Base-by-base conservation (phyloP, 2,797 vertebrate genomes). In the Rhabdomys pumilio region DNA sequence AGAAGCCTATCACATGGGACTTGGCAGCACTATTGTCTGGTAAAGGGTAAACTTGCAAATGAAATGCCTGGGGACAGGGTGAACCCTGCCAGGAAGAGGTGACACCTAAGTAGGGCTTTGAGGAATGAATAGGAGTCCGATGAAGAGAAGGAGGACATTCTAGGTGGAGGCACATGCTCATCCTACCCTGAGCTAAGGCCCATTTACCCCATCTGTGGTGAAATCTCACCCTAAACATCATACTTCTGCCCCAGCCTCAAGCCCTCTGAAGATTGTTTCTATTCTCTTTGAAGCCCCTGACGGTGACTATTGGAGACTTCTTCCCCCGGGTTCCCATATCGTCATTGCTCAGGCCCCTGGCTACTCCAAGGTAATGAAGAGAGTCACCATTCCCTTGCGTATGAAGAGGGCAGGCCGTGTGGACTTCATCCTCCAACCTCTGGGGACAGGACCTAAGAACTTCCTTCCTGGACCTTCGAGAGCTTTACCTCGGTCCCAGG, bases 261-360 rank as follows among this genome's bases (percentile, higher is more conserved):
- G 34, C 38, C 67, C 31, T 0, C 34, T 29, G 15, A 90, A 31
- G 19, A 29, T 20, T 2, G 0, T 6, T 20, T 29, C 19, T 75
- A 3, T 4, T 91, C 91, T 90, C 0, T 41, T 5, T 65, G 91
- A 89, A 99, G 99, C 99, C 97, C 99, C 99, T 0, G 98, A 99
- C 0, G 99, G 99, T 4, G 99, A 99, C 97, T 99, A 99, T 94
- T 99, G 99, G 99, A 98, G 99, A 20, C 98, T 99, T 72, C 97
- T 99, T 85, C 99, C 99, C 67, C 98, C 99, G 0, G 99, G 99
- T 0, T 98, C 99, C 0, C 98, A 99, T 97, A 98, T 99, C 14
- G 81, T 99, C 93, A 99, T 98, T 0, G 99, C 99, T 63, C 99
- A 99, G 47, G 99, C 99, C 0, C 98, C 98, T 0, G 99, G 99